Conservation (phyloP, 1,140 invertebrate genomes). For the Leucophenga varia region DNA sequence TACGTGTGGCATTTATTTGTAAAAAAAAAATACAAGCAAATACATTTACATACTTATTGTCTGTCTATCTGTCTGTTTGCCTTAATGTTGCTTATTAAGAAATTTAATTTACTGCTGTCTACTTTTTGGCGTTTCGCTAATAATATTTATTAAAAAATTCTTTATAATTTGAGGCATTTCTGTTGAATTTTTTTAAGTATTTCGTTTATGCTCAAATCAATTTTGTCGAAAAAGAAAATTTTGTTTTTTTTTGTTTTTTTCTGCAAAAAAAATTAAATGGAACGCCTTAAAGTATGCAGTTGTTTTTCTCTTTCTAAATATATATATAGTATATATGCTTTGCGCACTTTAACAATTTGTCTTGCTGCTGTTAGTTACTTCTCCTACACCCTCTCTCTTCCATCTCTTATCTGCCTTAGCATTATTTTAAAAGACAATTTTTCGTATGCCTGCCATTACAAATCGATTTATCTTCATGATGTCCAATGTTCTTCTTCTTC, state of each 20-base stretch:
- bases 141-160: too few relatives aligned
- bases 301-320: slow-evolving; percentile 31
- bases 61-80: too few relatives aligned
- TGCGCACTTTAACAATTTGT: slow-evolving; percentile 20
- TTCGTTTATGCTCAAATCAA: too few relatives aligned
- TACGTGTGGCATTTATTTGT: too few relatives aligned
- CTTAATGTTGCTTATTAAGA: too few relatives aligned
- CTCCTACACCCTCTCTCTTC: slow-evolving; percentile 1
- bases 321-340: slow-evolving; percentile 8
- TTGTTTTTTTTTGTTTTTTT: slow-evolving; percentile 1
- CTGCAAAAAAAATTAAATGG: not conserved
- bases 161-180: too few relatives aligned
- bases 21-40: too few relatives aligned
- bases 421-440: too few relatives aligned
- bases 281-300: slow-evolving; percentile 27
- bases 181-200: too few relatives aligned
- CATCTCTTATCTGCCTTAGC: not conserved
- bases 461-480: slow-evolving; percentile 45
- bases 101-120: too few relatives aligned
- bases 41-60: too few relatives aligned
- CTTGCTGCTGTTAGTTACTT: slow-evolving; percentile 17
- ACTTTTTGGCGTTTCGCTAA: too few relatives aligned
- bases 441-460: slow-evolving; percentile 46
- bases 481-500: not conserved
- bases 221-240: not conserved